Conservation (phyloP, 2,888 invertebrate genomes). For the Catocala nupta region DNA sequence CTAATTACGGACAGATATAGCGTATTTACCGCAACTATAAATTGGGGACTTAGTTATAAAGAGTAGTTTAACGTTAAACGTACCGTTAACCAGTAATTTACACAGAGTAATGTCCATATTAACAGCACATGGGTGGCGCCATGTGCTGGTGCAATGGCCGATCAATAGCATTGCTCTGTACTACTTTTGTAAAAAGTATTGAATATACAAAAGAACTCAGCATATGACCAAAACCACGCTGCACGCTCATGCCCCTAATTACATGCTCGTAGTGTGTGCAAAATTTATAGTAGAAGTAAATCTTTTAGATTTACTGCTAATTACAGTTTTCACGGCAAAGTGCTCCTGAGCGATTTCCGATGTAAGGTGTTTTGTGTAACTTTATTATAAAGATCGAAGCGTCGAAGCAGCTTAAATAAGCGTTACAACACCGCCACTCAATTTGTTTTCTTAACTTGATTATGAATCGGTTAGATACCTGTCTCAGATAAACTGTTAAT, state of each 20-base stretch:
- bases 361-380: conserved; percentile 10
- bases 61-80: neutral
- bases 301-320: conserved; percentile 54
- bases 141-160: conserved; percentile 27
- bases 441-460: too few species aligned
- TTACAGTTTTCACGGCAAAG: conserved; percentile 37
- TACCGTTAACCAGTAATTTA: conserved; percentile 32
- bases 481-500: neutral
- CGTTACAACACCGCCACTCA: too few species aligned
- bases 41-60: too few species aligned
- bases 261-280: conserved; percentile 39
- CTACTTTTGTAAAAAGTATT: too few species aligned
- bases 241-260: conserved; percentile 36
- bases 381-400: neutral
- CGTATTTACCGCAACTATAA: too few species aligned
- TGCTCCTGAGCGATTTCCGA: conserved; percentile 20
- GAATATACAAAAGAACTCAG: too few species aligned
- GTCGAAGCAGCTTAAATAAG: neutral
- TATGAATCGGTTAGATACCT: too few species aligned
- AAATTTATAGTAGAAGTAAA: conserved; percentile 50
- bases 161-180: too few species aligned
- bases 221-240: neutral
- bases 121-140: conserved; percentile 46
- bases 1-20: too few species aligned
- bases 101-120: conserved; percentile 44